Base-by-base conservation (phyloP, 2,113 vertebrate species). In the Macquaria australasica region DNA sequence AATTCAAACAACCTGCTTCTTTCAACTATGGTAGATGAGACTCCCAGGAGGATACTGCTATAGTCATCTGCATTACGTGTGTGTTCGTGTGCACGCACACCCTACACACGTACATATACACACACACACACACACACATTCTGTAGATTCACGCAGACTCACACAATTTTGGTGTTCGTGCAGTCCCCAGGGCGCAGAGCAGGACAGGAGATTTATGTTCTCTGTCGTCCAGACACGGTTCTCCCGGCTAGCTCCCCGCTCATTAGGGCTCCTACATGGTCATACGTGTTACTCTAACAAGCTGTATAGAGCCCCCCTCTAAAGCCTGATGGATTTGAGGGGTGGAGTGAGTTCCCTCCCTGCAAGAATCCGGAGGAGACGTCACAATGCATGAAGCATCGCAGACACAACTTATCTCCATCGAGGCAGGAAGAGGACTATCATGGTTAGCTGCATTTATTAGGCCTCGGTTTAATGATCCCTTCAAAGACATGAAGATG, bases 1-100 rank as follows among this genome's bases (percentile, higher is more conserved):
- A 92, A 95, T 94, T 95, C 93, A 94, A 89, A 89, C 91, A 95
- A 87, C 93, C 93, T 92, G 93, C 90, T 93, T 93, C 90, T 95
- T 92, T 93, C 91, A 91, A 84, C 88, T 87, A 82, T 79, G 60
- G 77, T 88, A 84, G 85, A 94, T 92, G 90, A 88, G 88, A 56
- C 77, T 87, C 91, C 83, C 91, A 25, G 86, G 91, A 90, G 90
- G 82, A 90, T 73, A 41, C 74, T 63, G 86, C 84, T 77, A 14
- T 66, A 87, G 90, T 92, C 86, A 84, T 93, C 85, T 94, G 74
- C 91, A 93, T 91, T 83, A 77, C n/a, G 63, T 73, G 81, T 85
- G 86, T 59, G 63, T 59, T 56, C n/a, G 12, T 75, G 28, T 50
- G 62, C 78, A 62, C 53, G 5, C 56, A 62, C 41, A 31, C 2